Evolutionary conservation across 2,888 invertebrate species (phyloP), one percentile per base, ranked within the genome.

Genomic region (Tineola bisselliella): DNA sequence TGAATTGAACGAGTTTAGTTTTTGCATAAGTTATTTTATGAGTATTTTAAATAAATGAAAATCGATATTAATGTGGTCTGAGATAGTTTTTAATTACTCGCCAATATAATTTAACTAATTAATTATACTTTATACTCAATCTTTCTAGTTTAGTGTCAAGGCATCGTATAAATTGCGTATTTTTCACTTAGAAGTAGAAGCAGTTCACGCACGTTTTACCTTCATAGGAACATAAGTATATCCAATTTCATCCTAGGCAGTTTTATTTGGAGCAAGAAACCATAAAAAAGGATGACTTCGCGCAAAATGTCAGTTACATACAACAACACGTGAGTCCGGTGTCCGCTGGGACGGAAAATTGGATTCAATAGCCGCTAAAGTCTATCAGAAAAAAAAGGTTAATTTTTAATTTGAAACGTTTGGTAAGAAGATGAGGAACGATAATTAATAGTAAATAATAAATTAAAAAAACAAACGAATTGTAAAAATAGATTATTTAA

Each of bases 231-330:
- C n/a, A 18, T 18, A 25, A 30, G 25, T 56, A 56, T 48, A 48
- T 17, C 25, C 56, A 58, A 58, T 58, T 58, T 58, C 11, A 33
- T 31, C 33, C 33, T 12, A 31, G 58, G 33, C 33, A 30, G 30
- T 30, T 57, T 54, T 56, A 31, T 58, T 33, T 33, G 17, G 58
- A 58, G 33, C 58, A 58, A 58, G 33, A 31, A 33, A 19, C 33
- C 58, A 58, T 58, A 58, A 58, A 58, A 58, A 58, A 58, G 58
- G 33, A 58, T 33, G 58, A 58, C 33, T 58, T 1, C 6, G 57
- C 57, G 4, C 58, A 58, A 58, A 48, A 58, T 58, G 58, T 58
- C 58, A 33, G 58, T 54, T 54, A 58, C 58, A 58, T 33, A 58
- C 33, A 58, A 19, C 12, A 33, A 33, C 33, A 33, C 31, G 33